Conservation (phyloP, 2,888 invertebrate genomes). For the Drosophila neotestacea region DNA sequence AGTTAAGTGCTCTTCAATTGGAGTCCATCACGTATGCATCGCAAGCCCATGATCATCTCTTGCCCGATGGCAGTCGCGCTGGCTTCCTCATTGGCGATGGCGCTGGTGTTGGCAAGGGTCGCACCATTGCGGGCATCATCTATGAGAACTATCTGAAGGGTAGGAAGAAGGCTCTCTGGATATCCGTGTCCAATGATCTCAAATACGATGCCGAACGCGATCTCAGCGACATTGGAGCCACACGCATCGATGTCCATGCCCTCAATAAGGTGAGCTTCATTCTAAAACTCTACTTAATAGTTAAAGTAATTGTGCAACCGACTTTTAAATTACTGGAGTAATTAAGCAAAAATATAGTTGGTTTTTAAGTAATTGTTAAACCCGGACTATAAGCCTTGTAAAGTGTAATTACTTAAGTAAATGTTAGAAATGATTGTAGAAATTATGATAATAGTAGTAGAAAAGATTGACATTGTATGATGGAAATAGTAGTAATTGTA, state of each 20-base stretch:
- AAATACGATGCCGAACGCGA: conserved; percentile 99
- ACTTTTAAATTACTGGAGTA: background rate
- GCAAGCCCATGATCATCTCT: conserved; percentile 96
- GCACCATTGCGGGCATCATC: conserved; percentile 99
- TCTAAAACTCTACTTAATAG: background rate
- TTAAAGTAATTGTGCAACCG: background rate
- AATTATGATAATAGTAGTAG: too few species aligned
- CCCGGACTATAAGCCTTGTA: too few species aligned
- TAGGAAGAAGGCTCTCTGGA: conserved; percentile 98
- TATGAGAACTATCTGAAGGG: conserved; percentile 98
- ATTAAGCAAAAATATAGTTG: background rate
- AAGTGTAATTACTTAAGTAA: background rate
- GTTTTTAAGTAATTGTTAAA: too few species aligned
- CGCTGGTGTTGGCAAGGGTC: conserved; percentile 98
- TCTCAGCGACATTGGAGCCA: conserved; percentile 97
- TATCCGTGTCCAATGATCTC: conserved; percentile 99
- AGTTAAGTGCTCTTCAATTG: conserved; percentile 97
- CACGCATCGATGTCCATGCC: conserved; percentile 94
- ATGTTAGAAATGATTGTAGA: too few species aligned
- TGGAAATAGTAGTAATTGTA: too few species aligned
- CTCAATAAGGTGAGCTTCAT: conserved; percentile 91
- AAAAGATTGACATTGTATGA: too few species aligned
- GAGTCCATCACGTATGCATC: conserved; percentile 99
- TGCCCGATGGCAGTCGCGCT: conserved; percentile 95
- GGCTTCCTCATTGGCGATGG: conserved; percentile 99